Evolutionary conservation across 2,113 vertebrate genomes (phyloP).

Genomic region (Brachyistius frenatus): DNA sequence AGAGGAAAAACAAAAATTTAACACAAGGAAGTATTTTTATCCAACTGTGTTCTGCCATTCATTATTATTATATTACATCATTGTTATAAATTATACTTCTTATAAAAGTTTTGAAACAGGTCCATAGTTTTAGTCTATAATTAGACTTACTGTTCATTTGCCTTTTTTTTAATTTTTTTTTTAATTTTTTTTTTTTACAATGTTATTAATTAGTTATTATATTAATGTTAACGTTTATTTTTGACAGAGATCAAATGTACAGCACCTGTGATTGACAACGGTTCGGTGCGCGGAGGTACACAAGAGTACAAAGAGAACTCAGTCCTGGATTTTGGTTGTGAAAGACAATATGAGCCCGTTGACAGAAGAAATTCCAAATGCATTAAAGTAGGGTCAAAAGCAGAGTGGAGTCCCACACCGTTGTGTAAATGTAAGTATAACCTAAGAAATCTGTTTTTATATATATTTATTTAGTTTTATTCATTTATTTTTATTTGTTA

Average conservation of each 20-base stretch:
- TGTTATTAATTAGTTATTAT: neutral
- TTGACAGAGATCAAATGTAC: constrained; percentile 66
- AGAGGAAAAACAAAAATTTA: no score
- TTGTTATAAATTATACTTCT: no score
- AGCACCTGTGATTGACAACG: constrained; percentile 15
- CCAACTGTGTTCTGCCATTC: no score
- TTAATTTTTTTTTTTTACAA: neutral
- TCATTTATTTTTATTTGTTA: neutral
- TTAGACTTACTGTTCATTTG: neutral
- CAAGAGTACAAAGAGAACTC: constrained; percentile 52
- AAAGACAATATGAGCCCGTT: fast-evolving
- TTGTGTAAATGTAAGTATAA: constrained; percentile 69
- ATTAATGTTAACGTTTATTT: neutral
- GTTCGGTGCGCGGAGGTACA: fast-evolving
- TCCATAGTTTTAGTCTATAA: neutral
- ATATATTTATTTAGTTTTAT: no score
- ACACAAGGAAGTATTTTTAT: no score
- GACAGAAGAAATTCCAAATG: constrained; percentile 49
- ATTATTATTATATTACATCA: no score
- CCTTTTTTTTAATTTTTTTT: neutral
- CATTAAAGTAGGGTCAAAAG: neutral
- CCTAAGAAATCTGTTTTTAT: neutral
- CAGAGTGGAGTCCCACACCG: constrained; percentile 71
- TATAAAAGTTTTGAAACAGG: no score
- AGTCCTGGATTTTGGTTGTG: constrained; percentile 36